Evolutionary conservation across 2,888 invertebrate genomes (phyloP), one percentile per base, ranked within the genome.

Genomic region (Parochlus steinenii): DNA sequence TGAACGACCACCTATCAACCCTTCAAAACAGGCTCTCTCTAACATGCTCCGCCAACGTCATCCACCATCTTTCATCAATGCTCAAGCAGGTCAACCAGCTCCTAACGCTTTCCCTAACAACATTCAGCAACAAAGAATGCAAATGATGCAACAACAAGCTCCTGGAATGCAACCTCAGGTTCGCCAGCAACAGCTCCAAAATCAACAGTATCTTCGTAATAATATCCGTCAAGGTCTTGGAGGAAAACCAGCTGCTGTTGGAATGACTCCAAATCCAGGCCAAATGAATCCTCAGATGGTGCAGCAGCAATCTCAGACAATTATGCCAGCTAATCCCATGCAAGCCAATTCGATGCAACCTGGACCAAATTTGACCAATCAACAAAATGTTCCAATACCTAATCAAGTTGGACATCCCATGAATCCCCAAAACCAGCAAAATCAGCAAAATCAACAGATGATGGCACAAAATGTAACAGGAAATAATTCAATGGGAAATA

Each of bases 11-110:
- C 41, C 38, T 37, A 41, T 78, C 45, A 76, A 76, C 52, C 78
- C 77, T 45, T 78, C 80, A 5, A 87, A 89, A 49, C 83, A 82
- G 52, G 87, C 87, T 0, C 61, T 89, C 24, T 80, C 81, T 33
- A 76, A 83, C 48, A 82, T 89, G 83, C 59, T 89, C 35, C 67
- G 83, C 1, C 72, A 77, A 47, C 66, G 87, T 5, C 66, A 79
- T 43, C 82, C 83, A 1, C 39, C 45, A 6, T n/a, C n/a, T n/a
- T 28, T 35, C 15, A 35, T 28, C 12, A 35, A 35, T 24, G 43
- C 45, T 32, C 43, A 46, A 22, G 56, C 62, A 2, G 64, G 60
- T 42, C 55, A 55, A 40, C 48, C 43, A 16, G 48, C 44, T 41
- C 48, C 52, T 3, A 38, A 40, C 6, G 36, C 33, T 22, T 42